Conservation (phyloP, 2,888 invertebrate species). For the Ischnus inquisitorius region DNA sequence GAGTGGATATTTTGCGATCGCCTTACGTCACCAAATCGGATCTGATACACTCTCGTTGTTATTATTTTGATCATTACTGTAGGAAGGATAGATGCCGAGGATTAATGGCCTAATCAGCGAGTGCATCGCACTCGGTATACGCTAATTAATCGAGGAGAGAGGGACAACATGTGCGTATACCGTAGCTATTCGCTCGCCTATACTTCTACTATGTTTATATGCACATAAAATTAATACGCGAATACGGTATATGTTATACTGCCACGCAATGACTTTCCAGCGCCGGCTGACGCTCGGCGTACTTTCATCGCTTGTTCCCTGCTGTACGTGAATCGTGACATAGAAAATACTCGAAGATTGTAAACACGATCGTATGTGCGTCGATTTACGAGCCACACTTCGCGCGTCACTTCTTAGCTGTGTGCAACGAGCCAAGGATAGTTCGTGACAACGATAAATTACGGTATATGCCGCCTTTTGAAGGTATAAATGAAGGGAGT, state of each 20-base stretch:
- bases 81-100: conserved; percentile 49
- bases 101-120: conserved; percentile 56
- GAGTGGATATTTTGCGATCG: conserved; percentile 30
- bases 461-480: not conserved
- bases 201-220: conserved; percentile 31
- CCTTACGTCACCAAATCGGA: conserved; percentile 27
- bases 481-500: conserved; percentile 65
- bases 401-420: conserved; percentile 22
- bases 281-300: conserved; percentile 22
- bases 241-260: conserved; percentile 41
- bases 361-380: conserved; percentile 6
- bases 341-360: conserved; percentile 43
- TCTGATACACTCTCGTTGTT: conserved; percentile 21
- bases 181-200: not conserved
- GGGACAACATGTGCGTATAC: conserved; percentile 22
- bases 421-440: not conserved
- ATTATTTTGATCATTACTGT: conserved; percentile 24
- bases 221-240: conserved; percentile 58
- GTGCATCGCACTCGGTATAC: conserved; percentile 60
- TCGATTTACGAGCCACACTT: conserved; percentile 15
- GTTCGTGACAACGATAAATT: conserved; percentile 17
- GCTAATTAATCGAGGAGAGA: conserved; percentile 1
- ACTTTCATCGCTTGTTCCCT: conserved; percentile 57
- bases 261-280: conserved; percentile 64
- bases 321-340: conserved; percentile 23